A percentile compares a stretch with the other conserved stretches of the same genome.
These are phyloP conservation scores for Eurystomus glaucurus DNA, from an alignment of 2,797 vertebrate genomes.

Conservation along the genomic window DNA sequence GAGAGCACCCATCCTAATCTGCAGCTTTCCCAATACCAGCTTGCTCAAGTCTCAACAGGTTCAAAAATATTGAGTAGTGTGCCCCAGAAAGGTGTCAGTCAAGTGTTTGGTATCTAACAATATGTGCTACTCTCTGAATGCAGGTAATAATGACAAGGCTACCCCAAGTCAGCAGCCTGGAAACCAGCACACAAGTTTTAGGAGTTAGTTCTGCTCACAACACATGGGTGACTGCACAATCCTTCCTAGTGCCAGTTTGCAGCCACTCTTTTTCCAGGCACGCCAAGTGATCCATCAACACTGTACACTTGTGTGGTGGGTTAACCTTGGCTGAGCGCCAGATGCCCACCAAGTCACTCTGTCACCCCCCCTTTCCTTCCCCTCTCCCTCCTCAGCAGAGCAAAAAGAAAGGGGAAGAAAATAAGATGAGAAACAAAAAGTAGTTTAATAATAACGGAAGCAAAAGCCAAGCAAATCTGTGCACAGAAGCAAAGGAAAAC, in stretches of 20 bases:
- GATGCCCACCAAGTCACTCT: too few species aligned
- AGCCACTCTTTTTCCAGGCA: background rate
- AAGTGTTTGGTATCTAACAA: background rate
- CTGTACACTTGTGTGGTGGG: background rate
- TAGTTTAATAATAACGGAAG: too few species aligned
- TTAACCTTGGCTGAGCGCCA: too few species aligned
- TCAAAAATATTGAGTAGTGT: background rate
- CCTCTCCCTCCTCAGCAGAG: too few species aligned
- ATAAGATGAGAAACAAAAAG: too few species aligned
- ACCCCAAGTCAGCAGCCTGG: background rate
- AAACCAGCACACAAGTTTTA: background rate
- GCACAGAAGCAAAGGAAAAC: too few species aligned
- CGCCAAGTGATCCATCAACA: background rate
- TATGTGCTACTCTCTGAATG: background rate
- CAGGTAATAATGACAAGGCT: background rate
- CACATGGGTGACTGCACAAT: background rate
- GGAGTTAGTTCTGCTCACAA: background rate
- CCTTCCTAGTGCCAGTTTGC: background rate
- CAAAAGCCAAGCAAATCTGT: too few species aligned
- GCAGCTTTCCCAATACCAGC: background rate
- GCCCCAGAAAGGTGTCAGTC: background rate
- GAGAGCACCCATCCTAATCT: background rate
- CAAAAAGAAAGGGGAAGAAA: too few species aligned
- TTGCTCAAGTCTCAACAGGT: background rate
- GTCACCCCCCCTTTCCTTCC: too few species aligned